Evolutionary conservation across 2,113 vertebrate species (phyloP), one percentile per base, ranked within the genome.

Genomic region (Promerops cafer): DNA sequence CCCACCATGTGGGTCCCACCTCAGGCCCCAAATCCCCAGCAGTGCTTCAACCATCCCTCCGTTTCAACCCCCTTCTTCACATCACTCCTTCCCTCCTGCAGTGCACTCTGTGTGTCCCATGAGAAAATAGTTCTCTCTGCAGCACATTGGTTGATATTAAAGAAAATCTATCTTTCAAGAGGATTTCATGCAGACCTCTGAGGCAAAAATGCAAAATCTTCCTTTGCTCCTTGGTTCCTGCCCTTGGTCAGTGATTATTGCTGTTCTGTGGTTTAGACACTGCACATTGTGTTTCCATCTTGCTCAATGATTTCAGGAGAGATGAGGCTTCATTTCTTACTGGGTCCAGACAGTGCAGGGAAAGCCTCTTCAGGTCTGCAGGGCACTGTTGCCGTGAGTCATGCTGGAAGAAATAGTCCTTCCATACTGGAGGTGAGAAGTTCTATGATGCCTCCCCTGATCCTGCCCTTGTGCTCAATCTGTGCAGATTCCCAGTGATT

Each of bases 41-140:
- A 24, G 11, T 47, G 39, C 42, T 63, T 71, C 57, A 63, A 52
- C 31, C 28, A 31, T 22, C 13, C 22, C 15, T 82, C 22, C 26
- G 28, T 42, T 53, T 68, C 0, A 0, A 59, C n/a, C 5, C 28
- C 5, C 2, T 72, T 68, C 27, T 54, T 77, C 33, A 13, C 3
- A 3, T 42, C 28, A 56, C 26, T 59, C 26, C 37, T 89, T 83
- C 10, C 42, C 11, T 76, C 14, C 50, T 52, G 69, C 31, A 66
- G 57, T 7, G 7, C 6, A 70, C 16, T 0, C 0, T 13, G 3
- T 52, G 27, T 19, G 11, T 83, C 16, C 35, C 3, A 3, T 24
- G 21, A 65, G 54, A 87, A 89, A 50, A 31, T 1, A 30, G 7
- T 27, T 72, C 14, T 72, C 11, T 37, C 23, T 37, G 24, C 11